These are phyloP conservation scores for Myrmecophaga tridactyla DNA, from an alignment of 2,113 vertebrate species.

Conservation along the genomic window DNA sequence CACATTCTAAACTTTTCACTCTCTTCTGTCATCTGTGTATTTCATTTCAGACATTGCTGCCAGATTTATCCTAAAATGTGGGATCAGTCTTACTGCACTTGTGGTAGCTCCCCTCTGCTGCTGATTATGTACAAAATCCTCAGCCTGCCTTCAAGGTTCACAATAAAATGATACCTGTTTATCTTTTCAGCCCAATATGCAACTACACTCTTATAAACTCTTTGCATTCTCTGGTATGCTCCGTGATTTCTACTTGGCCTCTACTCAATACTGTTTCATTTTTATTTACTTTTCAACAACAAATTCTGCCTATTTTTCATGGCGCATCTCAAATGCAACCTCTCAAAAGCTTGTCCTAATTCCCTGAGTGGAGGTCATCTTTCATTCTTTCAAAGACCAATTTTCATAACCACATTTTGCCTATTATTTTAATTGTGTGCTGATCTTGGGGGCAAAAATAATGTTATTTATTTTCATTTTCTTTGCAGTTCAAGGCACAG, in stretches of 20 bases:
- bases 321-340: neutral
- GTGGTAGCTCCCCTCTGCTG: neutral
- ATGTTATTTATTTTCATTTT: neutral
- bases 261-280: neutral
- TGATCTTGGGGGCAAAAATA: neutral
- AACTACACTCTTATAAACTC: neutral
- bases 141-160: neutral
- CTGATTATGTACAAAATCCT: neutral
- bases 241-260: neutral
- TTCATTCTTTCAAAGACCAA: conserved; percentile 27
- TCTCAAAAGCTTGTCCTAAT: neutral
- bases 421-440: neutral
- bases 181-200: neutral
- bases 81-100: neutral
- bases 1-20: too few species aligned
- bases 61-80: neutral
- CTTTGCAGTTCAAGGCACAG: neutral
- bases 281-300: neutral
- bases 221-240: neutral
- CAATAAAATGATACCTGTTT: neutral
- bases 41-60: neutral
- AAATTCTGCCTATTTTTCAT: neutral
- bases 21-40: neutral
- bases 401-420: neutral
- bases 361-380: neutral